phyloP scores from a whole-genome alignment of 2,113 vertebrate species.

The Nycticebus coucang region DNA sequence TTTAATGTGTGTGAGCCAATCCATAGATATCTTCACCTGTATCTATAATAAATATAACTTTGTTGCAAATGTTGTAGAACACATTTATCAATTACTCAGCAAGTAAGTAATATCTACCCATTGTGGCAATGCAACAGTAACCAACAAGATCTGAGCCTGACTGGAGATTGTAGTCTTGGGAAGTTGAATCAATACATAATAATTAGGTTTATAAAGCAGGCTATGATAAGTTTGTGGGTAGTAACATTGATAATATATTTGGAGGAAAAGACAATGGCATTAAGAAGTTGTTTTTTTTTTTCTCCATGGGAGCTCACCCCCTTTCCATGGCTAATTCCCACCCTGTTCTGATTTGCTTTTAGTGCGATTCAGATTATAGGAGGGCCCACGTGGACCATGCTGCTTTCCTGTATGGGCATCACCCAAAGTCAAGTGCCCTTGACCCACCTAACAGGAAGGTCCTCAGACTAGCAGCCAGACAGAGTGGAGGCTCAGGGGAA shows the following conservation, averaged over 20 bases:
- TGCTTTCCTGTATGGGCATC: not conserved
- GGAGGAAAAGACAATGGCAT: not conserved
- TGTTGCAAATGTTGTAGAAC: not conserved
- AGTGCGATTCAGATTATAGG: not conserved
- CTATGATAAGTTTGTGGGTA: not conserved
- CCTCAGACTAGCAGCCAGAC: not conserved
- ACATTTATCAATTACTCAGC: not conserved
- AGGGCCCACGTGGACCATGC: not conserved
- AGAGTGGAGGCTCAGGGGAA: not conserved
- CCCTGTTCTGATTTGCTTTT: not conserved
- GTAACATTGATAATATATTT: not conserved
- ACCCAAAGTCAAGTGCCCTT: not conserved
- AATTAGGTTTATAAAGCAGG: not conserved
- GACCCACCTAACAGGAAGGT: not conserved
- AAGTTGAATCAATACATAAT: not conserved
- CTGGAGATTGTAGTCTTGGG: not conserved
- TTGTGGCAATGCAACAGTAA: not conserved
- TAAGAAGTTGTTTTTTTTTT: not conserved
- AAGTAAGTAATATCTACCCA: not conserved
- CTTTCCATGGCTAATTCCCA: not conserved
- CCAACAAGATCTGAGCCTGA: not conserved
- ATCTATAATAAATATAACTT: not conserved
- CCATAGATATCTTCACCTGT: not conserved
- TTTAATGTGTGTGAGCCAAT: not conserved
- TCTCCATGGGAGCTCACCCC: not conserved